phyloP scores from a whole-genome alignment of 1,140 invertebrate genomes.

The Microplitis mediator region DNA sequence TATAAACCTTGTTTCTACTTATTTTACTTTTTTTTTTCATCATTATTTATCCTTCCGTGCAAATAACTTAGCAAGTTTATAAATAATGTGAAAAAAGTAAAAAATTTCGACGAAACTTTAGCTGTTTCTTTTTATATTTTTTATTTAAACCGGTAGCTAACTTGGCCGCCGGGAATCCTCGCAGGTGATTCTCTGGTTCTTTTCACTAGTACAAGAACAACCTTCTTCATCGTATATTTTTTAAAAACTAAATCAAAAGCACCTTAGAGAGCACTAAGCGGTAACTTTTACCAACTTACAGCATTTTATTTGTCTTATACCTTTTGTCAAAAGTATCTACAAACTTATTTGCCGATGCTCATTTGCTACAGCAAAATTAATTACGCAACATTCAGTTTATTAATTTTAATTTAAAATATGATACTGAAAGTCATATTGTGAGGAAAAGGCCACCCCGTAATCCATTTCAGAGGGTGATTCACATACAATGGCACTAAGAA shows the following conservation, averaged over 20 bases:
- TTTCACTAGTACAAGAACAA: not conserved
- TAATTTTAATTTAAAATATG: too few relatives aligned
- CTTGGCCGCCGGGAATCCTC: not conserved
- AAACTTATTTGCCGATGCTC: not conserved
- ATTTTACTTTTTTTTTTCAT: not conserved
- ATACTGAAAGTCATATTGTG: too few relatives aligned
- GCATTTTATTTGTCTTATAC: not conserved
- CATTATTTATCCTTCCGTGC: not conserved
- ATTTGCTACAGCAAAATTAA: too few relatives aligned
- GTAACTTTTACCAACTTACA: slow-evolving; percentile 8
- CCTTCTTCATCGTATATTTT: slow-evolving; percentile 8
- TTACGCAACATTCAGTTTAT: too few relatives aligned
- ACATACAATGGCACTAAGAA: not conserved
- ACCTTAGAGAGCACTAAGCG: slow-evolving; percentile 27
- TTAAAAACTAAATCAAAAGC: slow-evolving; percentile 34
- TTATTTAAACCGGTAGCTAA: not conserved
- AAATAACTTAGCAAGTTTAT: too few relatives aligned
- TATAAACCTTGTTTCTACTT: not conserved
- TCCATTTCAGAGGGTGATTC: too few relatives aligned
- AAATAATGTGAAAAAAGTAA: not conserved
- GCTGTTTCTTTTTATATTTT: not conserved
- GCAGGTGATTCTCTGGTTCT: not conserved
- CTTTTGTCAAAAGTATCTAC: not conserved
- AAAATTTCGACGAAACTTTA: not conserved
- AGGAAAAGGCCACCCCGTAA: too few relatives aligned